These are phyloP conservation scores for Burhinus oedicnemus DNA, from an alignment of 2,113 vertebrate genomes.

Conservation along the genomic window DNA sequence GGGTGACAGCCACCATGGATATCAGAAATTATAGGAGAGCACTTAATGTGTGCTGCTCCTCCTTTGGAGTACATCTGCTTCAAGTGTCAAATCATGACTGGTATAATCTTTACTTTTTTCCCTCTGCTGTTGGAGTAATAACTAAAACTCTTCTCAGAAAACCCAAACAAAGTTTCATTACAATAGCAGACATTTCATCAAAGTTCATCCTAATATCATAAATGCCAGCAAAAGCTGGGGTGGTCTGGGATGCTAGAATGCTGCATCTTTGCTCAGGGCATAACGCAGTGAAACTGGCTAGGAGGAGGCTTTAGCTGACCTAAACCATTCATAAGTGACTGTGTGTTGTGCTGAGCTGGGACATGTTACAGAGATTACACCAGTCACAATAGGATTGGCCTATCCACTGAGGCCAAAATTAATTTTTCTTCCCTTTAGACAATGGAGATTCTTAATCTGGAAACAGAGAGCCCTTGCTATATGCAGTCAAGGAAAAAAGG, in stretches of 20 bases:
- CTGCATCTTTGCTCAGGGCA: not conserved
- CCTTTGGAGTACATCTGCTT: constrained; percentile 58
- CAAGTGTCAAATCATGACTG: constrained; percentile 53
- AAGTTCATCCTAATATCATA: not conserved
- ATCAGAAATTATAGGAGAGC: constrained; percentile 64
- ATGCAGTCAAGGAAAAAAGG: not conserved
- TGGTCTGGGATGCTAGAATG: not conserved
- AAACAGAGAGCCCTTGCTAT: not conserved
- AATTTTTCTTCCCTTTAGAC: not conserved
- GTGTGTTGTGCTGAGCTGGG: not conserved
- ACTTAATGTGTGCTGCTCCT: constrained; percentile 52
- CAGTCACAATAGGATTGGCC: not conserved
- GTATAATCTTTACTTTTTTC: constrained; percentile 28
- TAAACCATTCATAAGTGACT: not conserved
- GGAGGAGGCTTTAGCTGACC: not conserved
- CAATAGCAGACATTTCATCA: not conserved
- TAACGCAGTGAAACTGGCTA: not conserved
- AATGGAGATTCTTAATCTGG: not conserved
- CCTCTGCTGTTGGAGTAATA: constrained; percentile 5
- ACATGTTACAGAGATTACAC: not conserved
- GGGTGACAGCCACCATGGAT: constrained; percentile 63
- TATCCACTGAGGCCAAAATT: not conserved
- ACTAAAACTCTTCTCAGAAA: constrained; percentile 8
- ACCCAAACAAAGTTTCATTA: constrained; percentile 44
- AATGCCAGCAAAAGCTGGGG: not conserved